Conservation (phyloP, 2,113 vertebrate species). For the Garra rufa region DNA sequence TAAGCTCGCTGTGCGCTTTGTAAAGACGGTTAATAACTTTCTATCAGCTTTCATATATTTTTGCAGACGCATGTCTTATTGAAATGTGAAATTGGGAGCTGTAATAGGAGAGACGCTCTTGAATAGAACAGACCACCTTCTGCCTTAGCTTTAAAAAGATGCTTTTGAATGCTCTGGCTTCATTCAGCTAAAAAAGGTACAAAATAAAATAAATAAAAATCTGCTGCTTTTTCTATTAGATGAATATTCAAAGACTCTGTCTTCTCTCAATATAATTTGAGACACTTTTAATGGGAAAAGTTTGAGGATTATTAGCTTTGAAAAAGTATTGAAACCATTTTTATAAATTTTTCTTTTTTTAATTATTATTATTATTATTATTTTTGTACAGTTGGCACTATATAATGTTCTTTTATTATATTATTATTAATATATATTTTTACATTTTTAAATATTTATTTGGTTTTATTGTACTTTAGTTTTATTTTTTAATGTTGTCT, state of each 20-base stretch:
- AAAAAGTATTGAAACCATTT: not conserved
- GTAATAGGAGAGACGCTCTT: conserved; percentile 8
- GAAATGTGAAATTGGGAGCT: conserved; percentile 18
- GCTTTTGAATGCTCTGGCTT: conserved; percentile 1
- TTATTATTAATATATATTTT: not conserved
- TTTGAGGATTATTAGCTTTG: not conserved
- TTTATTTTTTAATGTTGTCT: too few species aligned
- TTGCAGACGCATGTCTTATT: conserved; percentile 7
- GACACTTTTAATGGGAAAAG: conserved; percentile 4
- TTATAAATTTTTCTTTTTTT: not conserved
- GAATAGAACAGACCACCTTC: conserved; percentile 2
- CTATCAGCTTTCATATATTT: conserved; percentile 24
- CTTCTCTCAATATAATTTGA: not conserved
- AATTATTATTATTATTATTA: not conserved
- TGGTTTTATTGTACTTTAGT: too few species aligned
- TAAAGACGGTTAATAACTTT: conserved; percentile 38
- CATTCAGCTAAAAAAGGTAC: conserved; percentile 8
- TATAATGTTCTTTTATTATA: not conserved
- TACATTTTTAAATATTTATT: too few species aligned
- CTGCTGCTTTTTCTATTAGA: not conserved
- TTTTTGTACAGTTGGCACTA: too few species aligned
- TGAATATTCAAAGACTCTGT: not conserved
- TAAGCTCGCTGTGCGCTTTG: not conserved
- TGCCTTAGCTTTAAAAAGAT: conserved; percentile 6
- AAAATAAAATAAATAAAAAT: conserved; percentile 8